These are phyloP conservation scores for Apus apus DNA, from an alignment of 2,113 vertebrate genomes.

Conservation along the genomic window DNA sequence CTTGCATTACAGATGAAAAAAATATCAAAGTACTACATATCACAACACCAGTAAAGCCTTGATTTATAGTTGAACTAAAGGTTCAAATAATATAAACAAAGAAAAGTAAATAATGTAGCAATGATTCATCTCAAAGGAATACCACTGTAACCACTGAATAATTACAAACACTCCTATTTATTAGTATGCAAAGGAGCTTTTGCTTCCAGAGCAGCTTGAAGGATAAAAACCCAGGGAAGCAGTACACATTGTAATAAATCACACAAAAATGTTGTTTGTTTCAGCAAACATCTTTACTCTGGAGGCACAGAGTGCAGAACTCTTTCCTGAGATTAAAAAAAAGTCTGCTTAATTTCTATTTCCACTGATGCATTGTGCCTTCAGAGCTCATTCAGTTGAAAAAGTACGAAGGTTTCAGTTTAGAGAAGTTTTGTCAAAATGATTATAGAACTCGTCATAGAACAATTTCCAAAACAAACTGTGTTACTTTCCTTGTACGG, in stretches of 20 bases:
- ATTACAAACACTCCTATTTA: conserved; percentile 73
- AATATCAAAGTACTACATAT: neutral
- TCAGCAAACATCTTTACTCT: conserved; percentile 42
- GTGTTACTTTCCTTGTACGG: conserved; percentile 51
- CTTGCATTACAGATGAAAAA: neutral
- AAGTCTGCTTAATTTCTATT: conserved; percentile 58
- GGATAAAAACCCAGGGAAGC: conserved; percentile 72
- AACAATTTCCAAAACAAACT: conserved; percentile 48
- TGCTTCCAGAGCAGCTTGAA: conserved; percentile 68
- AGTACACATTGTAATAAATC: conserved; percentile 71
- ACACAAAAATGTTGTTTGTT: conserved; percentile 48
- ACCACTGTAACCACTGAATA: conserved; percentile 68
- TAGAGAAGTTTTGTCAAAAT: conserved; percentile 61
- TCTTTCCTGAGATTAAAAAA: conserved; percentile 39
- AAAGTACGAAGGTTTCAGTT: conserved; percentile 51
- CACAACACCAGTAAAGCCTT: neutral
- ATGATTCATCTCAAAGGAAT: conserved; percentile 74
- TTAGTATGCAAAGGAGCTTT: conserved; percentile 77
- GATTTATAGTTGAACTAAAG: neutral
- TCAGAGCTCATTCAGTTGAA: conserved; percentile 42
- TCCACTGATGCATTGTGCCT: conserved; percentile 64
- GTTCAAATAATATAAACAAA: conserved; percentile 60
- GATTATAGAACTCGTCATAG: conserved; percentile 36
- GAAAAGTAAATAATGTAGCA: conserved; percentile 72
- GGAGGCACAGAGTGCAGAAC: conserved; percentile 15